Base-by-base conservation (phyloP, 2,888 invertebrate species). In the Hofmannophila pseudospretella region DNA sequence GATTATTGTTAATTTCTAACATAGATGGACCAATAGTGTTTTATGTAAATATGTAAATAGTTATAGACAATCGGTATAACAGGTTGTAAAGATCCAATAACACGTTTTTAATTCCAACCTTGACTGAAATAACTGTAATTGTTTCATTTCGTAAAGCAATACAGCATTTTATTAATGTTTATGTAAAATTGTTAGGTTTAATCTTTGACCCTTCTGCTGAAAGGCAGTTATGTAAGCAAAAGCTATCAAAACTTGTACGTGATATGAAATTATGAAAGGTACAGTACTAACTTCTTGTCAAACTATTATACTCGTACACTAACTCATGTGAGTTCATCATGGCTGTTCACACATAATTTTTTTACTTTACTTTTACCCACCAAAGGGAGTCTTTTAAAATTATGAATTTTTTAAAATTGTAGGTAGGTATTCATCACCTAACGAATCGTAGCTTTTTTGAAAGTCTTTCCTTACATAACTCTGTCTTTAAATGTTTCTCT, bases 11-110 rank as follows among this genome's bases (percentile, higher is more conserved):
- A 40, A 45, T 72, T 79, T 70, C 59, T 61, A 65, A 71, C 56
- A 77, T 85, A 85, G 84, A 80, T 65, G 85, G 85, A 85, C 85
- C 85, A 85, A 85, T 75, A 79, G 81, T 62, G 65, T 26, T 23
- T 16, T 68, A 58, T 85, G 85, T 85, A 84, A 57, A 84, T 84
- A 82, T 85, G 84, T 85, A 82, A 63, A 85, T 82, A 81, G 45
- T 45, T 9, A 19, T 65, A 72, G 77, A 69, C 42, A 52, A 70
- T 67, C 70, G 70, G 71, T 75, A 63, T 69, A 67, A 74, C 75
- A 74, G 74, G 76, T 77, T 78, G 72, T 75, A 67, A 58, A 44
- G 51, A 64, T 58, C 56, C 58, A 22, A 30, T 32, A 22, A 38
- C 31, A 31, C 7, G 51, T 58, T 62, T 54, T 45, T 39, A 51